Percentiles rank a stretch among this genome's conserved stretches.
Conservation (phyloP, 2,113 vertebrate species). For the Rhinichthys klamathensis region DNA sequence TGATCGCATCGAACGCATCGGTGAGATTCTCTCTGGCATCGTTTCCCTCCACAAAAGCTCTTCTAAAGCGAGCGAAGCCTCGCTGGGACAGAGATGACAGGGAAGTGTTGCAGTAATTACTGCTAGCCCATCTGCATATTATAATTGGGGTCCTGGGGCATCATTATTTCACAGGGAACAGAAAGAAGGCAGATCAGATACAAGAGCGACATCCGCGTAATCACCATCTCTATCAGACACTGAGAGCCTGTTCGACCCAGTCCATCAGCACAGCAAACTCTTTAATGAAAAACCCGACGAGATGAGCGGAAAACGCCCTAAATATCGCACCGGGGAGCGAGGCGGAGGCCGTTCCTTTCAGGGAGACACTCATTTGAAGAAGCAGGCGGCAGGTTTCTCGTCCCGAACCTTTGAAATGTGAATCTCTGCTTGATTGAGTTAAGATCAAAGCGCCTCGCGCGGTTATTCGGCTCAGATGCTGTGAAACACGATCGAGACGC, state of each 20-base stretch:
- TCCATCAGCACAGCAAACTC: constrained; percentile 15
- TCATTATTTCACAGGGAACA: constrained; percentile 57
- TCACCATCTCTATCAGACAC: constrained; percentile 7
- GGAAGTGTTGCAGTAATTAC: constrained; percentile 42
- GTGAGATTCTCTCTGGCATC: background rate
- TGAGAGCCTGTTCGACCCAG: constrained; percentile 25
- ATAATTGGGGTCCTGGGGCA: constrained; percentile 55
- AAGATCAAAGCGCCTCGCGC: constrained; percentile 42
- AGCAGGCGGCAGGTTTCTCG: constrained; percentile 31
- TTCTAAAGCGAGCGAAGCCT: background rate
- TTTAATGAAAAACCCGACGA: background rate
- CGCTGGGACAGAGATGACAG: constrained; percentile 32
- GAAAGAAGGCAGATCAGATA: constrained; percentile 44
- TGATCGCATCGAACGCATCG: too few relatives aligned
- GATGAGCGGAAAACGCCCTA: constrained; percentile 6
- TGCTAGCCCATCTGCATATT: constrained; percentile 47
- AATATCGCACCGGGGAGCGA: background rate
- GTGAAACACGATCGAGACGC: constrained; percentile 21
- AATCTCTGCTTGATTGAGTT: constrained; percentile 36
- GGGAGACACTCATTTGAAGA: background rate
- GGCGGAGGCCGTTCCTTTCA: background rate
- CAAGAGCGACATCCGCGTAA: constrained; percentile 14
- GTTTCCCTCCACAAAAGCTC: constrained; percentile 30
- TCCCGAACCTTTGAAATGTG: constrained; percentile 31
- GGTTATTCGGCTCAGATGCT: background rate